Evolutionary conservation across 2,113 vertebrate genomes (phyloP).

Genomic region (Scomber scombrus): DNA sequence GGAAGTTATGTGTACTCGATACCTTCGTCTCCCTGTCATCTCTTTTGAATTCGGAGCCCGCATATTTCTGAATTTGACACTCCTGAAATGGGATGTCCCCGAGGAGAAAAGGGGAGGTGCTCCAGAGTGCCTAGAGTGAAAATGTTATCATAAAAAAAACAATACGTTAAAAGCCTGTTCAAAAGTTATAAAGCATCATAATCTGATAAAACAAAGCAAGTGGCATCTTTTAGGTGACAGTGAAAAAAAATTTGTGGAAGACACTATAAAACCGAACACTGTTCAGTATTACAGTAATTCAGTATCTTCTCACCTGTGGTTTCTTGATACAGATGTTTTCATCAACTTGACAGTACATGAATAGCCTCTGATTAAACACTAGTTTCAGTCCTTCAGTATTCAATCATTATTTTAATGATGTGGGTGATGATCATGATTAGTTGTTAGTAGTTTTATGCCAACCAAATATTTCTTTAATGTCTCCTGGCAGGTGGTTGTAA

Average conservation of each 20-base stretch:
- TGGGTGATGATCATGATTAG: slow-evolving; percentile 18
- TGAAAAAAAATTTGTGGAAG: background rate
- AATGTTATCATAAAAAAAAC: slow-evolving; percentile 44
- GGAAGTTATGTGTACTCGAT: slow-evolving; percentile 21
- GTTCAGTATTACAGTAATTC: too few species aligned
- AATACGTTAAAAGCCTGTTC: background rate
- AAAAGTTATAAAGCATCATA: slow-evolving; percentile 18
- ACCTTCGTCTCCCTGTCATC: slow-evolving; percentile 39
- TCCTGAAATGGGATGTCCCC: slow-evolving; percentile 23
- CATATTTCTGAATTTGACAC: slow-evolving; percentile 26
- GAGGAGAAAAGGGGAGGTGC: slow-evolving; percentile 18
- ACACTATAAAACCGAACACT: slow-evolving; percentile 1
- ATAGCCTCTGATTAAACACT: slow-evolving; percentile 8
- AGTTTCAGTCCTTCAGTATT: slow-evolving; percentile 4
- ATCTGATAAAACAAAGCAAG: slow-evolving; percentile 12
- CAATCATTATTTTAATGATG: slow-evolving; percentile 28
- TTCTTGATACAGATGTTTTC: slow-evolving; percentile 79
- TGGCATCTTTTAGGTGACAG: background rate
- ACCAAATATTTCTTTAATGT: background rate
- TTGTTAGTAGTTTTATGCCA: background rate
- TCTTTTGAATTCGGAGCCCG: slow-evolving; percentile 43
- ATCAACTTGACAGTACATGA: slow-evolving; percentile 35
- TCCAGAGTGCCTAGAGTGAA: slow-evolving; percentile 42
- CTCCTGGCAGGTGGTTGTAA: background rate
- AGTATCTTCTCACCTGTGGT: slow-evolving; percentile 46